Evolutionary conservation across 2,113 vertebrate genomes (phyloP), one percentile per base, ranked within the genome.

Genomic region (Calidris pygmaea): DNA sequence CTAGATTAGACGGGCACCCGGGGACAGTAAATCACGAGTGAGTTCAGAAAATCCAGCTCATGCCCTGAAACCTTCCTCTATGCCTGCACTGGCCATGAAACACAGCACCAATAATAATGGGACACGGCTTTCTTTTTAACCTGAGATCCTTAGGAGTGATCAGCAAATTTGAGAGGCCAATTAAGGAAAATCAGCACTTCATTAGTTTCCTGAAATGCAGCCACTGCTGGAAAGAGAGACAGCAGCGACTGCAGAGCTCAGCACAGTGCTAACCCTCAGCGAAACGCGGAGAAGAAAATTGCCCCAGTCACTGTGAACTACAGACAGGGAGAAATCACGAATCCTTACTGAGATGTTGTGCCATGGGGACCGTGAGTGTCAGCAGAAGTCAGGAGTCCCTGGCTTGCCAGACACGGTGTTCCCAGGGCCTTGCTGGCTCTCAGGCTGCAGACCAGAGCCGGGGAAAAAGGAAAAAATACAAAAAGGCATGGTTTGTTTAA

Each of bases 171-270:
- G 62, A 96, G 91, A 92, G 87, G 56, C 77, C 89, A 95, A 91
- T 96, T 94, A 94, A 85, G 79, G 93, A 48, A 93, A 95, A 94
- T 91, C 94, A 89, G 92, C 91, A 30, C 93, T 96, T 96, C 94
- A 87, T 95, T 94, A 94, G 58, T 48, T 76, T 48, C 87, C 94
- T 93, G 94, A 94, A 95, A 96, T 5, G 91, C 87, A 89, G 89
- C 43, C 87, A 37, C 73, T 0, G 1, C 94, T 58, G 85, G 63
- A 62, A 68, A 6, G 50, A 53, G 89, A 88, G 85, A 10, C 67
- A 20, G 94, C 58, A 45, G 91, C 65, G 67, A 10, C 71, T 17
- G 94, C 74, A 27, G 81, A 37, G 93, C 87, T 58, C 74, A n/a
- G 89, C 89, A 12, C 43, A 4, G 75, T 0, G 39, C 39, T 75